A percentile compares a stretch with the other conserved stretches of the same genome.
These are phyloP conservation scores for Melikaiella ostensackeni DNA, from an alignment of 2,888 invertebrate genomes.

Conservation along the genomic window DNA sequence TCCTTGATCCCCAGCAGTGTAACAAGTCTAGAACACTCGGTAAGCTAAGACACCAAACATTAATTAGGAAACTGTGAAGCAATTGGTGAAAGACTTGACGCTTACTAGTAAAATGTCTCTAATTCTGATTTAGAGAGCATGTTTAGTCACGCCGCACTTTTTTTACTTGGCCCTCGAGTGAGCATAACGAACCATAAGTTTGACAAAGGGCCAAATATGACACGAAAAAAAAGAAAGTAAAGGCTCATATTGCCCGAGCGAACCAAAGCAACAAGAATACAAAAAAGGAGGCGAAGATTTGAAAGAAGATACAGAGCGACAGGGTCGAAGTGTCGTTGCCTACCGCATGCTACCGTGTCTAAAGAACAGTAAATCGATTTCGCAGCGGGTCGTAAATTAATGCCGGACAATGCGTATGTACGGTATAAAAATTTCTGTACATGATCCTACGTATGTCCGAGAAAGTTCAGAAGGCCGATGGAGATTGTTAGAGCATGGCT, in stretches of 20 bases:
- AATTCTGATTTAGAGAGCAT: not conserved
- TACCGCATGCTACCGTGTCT: slow-evolving; percentile 34
- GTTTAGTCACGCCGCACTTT: not conserved
- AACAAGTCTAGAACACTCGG: no score
- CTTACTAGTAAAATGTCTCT: not conserved
- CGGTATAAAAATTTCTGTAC: not conserved
- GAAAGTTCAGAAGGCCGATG: slow-evolving; percentile 24
- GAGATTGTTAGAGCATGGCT: not conserved
- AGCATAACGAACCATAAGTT: not conserved
- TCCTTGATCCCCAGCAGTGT: no score
- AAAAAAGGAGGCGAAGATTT: slow-evolving; percentile 18
- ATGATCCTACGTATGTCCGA: not conserved
- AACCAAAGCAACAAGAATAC: not conserved
- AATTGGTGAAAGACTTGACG: not conserved
- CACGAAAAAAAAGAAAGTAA: not conserved
- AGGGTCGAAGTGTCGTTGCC: slow-evolving; percentile 30
- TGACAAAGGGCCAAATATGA: not conserved
- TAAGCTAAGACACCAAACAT: no score
- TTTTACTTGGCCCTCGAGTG: not conserved
- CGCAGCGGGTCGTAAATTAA: slow-evolving; percentile 32
- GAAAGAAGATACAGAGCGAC: slow-evolving; percentile 28
- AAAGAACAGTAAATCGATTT: slow-evolving; percentile 38
- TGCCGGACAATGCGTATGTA: slow-evolving; percentile 7
- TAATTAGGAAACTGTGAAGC: not conserved
- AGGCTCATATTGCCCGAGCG: not conserved